These are phyloP conservation scores for Battus philenor DNA, from an alignment of 1,140 invertebrate species.

Conservation along the genomic window DNA sequence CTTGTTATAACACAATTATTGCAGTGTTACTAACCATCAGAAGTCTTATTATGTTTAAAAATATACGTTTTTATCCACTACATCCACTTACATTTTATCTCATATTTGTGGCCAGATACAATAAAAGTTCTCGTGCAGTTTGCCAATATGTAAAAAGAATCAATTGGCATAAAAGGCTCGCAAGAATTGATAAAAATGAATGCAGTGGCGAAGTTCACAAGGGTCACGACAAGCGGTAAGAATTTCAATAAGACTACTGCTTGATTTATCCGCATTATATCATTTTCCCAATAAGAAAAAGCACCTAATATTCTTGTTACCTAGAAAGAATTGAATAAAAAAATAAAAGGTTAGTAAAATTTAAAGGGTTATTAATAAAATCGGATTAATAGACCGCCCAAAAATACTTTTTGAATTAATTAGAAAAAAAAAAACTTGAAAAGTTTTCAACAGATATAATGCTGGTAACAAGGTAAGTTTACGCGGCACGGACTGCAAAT, in stretches of 20 bases:
- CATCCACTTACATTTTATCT: slow-evolving; percentile 36
- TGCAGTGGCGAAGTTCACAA: slow-evolving; percentile 50
- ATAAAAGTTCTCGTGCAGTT: slow-evolving; percentile 39
- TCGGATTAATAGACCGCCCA: too few species aligned
- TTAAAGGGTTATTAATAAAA: too few species aligned
- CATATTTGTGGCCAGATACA: slow-evolving; percentile 23
- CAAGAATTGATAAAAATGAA: slow-evolving; percentile 48
- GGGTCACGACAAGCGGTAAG: slow-evolving; percentile 44
- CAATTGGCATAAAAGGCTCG: slow-evolving; percentile 22
- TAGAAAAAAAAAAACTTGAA: too few species aligned
- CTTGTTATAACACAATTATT: too few species aligned
- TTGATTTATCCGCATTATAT: slow-evolving; percentile 57
- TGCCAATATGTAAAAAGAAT: slow-evolving; percentile 29
- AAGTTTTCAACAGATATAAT: too few species aligned
- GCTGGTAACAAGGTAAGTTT: background rate
- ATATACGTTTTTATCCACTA: slow-evolving; percentile 4
- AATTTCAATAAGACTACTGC: slow-evolving; percentile 51
- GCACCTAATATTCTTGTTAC: slow-evolving; percentile 53
- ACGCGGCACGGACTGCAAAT: too few species aligned
- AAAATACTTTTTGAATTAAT: too few species aligned
- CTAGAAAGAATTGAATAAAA: slow-evolving; percentile 25
- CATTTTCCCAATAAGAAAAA: slow-evolving; percentile 52
- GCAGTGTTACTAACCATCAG: too few species aligned
- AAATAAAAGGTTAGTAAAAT: background rate
- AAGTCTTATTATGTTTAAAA: too few species aligned